Percentiles rank a stretch among this genome's conserved stretches.
phyloP scores from a whole-genome alignment of 2,113 vertebrate genomes.

The human region GRCh38 chr1:216512001-216512500 shows the following conservation, averaged over 20 bases:
- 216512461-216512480: not conserved
- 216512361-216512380: not conserved
- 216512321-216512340: not conserved
- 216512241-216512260: not conserved
- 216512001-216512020: not conserved
- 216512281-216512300: not conserved
- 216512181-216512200: too few relatives aligned
- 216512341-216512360: not conserved
- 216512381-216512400: not conserved
- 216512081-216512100: not conserved
- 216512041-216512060: not conserved
- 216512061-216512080: not conserved
- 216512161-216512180: not conserved
- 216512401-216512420: not conserved
- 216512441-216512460: not conserved
- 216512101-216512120: not conserved
- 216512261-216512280: not conserved
- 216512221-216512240: fast-evolving
- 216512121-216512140: not conserved
- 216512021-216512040: not conserved
- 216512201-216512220: not conserved
- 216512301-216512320: not conserved
- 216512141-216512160: not conserved
- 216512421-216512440: not conserved
- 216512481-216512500: not conserved